Evolutionary conservation across 2,888 invertebrate species (phyloP), one percentile per base, ranked within the genome.

Genomic region (Drosophila mettleri): DNA sequence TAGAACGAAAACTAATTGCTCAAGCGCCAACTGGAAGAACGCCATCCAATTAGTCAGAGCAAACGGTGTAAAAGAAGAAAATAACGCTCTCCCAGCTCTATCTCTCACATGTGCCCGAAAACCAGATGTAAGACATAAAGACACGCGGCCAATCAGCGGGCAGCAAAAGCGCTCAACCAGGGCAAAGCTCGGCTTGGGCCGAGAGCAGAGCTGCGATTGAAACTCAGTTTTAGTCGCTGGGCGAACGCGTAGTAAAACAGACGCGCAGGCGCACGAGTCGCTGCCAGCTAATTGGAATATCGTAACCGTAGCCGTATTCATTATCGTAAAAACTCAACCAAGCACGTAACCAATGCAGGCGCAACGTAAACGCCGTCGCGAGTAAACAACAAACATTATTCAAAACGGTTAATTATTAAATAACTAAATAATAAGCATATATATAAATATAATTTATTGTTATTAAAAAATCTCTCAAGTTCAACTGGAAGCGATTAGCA

Each of bases 1-100:
- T 85, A 85, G 85, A 85, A 85, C 74, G 72, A 69, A 70, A 74
- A 82, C 85, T 85, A 85, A 86, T 85, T 85, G 86, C 86, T 85
- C 86, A 80, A 80, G 72, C 76, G 76, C 74, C 86, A 74, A 82
- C 78, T 80, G 80, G 79, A 79, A 79, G 80, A 86, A 69, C 84
- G 75, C 69, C 74, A 71, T 78, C 85, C 85, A 86, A 85, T 85
- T 85, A 85, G 85, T 82, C 80, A 64, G 67, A 49, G 73, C 57
- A 62, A 69, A 55, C 67, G 54, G 60, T 48, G 22, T 29, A 33
- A 14, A 46, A 57, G 73, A 55, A 60, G 62, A 52, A 43, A 18
- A 53, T 45, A 69, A 41, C 60, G 33, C 54, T 29, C 52, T 53
- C 39, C n/a, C 9, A n/a, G 20, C 18, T 36, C 22, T n/a, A 43